Evolutionary conservation across 2,888 invertebrate genomes (phyloP).

Genomic region (Tolmerus cingulatus): DNA sequence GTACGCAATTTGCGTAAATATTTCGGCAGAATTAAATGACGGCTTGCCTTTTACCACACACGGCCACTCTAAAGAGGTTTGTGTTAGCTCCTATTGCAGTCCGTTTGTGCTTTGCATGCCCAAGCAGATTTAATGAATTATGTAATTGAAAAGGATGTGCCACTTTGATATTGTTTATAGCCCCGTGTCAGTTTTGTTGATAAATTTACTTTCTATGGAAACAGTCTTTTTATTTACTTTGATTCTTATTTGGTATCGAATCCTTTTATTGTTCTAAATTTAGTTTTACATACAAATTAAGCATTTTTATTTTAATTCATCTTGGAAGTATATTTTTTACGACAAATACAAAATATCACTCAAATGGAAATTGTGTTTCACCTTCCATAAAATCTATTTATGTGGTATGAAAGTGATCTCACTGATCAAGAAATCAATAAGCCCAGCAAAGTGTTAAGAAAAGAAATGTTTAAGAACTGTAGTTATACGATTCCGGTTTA

Average conservation of each 20-base stretch:
- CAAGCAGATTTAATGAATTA: slow-evolving; percentile 1
- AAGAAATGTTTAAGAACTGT: neutral
- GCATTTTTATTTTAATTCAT: neutral
- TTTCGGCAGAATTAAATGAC: slow-evolving; percentile 31
- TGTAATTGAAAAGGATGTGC: slow-evolving; percentile 28
- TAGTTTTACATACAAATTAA: neutral
- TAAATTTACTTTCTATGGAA: neutral
- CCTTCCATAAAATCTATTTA: neutral
- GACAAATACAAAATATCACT: neutral
- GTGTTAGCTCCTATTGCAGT: slow-evolving; percentile 30
- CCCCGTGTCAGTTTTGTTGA: neutral
- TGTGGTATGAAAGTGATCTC: neutral
- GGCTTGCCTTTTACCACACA: neutral
- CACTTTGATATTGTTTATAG: neutral
- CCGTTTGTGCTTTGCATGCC: neutral
- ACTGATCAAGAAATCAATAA: neutral
- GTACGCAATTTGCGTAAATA: slow-evolving; percentile 41
- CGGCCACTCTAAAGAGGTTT: slow-evolving; percentile 19
- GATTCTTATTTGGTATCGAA: neutral
- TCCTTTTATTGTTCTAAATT: neutral
- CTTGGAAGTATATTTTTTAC: neutral
- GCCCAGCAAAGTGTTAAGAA: neutral
- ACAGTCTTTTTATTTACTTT: neutral
- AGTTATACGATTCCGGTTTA: neutral
- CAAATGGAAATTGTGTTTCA: neutral